Percentiles rank a stretch among this genome's conserved stretches.
These are phyloP conservation scores for Brachyrhaphis roseni DNA, from an alignment of 2,797 vertebrate genomes.

Conservation along the genomic window DNA sequence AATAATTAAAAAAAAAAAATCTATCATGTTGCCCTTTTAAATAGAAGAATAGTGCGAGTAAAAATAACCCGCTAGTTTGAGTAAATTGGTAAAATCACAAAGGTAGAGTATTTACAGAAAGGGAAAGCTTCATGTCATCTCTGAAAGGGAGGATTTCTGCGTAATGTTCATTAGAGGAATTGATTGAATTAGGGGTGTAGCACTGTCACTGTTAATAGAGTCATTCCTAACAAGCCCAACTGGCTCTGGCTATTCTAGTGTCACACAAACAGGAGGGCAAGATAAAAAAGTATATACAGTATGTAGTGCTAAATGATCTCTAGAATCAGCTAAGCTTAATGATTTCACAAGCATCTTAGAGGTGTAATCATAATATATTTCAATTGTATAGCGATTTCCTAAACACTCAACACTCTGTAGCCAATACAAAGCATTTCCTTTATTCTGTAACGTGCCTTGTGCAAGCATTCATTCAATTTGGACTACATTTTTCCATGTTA, in stretches of 20 bases:
- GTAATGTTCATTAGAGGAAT: constrained; percentile 72
- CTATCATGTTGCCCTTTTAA: not conserved
- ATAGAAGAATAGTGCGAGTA: not conserved
- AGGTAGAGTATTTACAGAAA: constrained; percentile 31
- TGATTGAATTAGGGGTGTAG: constrained; percentile 80
- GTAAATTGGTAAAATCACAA: constrained; percentile 1
- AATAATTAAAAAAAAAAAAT: not conserved
- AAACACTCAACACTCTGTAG: not conserved
- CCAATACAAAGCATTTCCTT: not conserved
- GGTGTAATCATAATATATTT: not conserved
- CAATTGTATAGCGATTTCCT: too few species aligned
- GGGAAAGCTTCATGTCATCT: constrained; percentile 54
- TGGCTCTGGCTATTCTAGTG: constrained; percentile 67
- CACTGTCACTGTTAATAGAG: constrained; percentile 79
- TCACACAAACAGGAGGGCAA: constrained; percentile 60
- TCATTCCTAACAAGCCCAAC: constrained; percentile 74
- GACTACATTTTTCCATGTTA: not conserved
- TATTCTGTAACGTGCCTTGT: not conserved
- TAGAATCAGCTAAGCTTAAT: constrained; percentile 7
- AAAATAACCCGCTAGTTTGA: constrained; percentile 3
- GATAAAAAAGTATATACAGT: not conserved
- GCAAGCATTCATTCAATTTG: not conserved
- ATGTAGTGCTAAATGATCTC: constrained; percentile 6
- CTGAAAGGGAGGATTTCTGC: constrained; percentile 60
- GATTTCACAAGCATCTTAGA: constrained; percentile 11